Conservation (phyloP, 23 tunicate genomes). For the Botrylloides violaceus region DNA sequence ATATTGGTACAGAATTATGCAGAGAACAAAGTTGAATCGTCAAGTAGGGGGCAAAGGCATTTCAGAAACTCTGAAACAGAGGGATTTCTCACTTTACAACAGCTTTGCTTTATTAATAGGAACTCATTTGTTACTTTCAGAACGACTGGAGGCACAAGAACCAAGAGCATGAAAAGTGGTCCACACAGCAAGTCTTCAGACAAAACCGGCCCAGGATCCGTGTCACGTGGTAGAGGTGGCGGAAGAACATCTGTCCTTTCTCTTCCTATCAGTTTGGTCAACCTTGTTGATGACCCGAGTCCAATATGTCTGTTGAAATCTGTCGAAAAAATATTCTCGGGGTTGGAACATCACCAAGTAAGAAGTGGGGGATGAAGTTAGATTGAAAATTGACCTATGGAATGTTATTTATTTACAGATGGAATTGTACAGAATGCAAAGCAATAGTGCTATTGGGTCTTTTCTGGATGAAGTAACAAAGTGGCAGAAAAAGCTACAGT, state of each 20-base stretch:
- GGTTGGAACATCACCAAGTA: constrained; percentile 91
- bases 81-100: no score
- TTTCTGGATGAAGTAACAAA: constrained; percentile 94
- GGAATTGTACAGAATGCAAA: constrained; percentile 75
- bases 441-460: constrained; percentile 86
- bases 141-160: constrained; percentile 77
- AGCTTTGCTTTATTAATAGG: no score
- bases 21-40: no score
- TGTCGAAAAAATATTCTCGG: constrained; percentile 70
- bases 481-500: constrained; percentile 87
- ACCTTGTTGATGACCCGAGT: constrained; percentile 90
- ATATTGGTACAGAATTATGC: background rate
- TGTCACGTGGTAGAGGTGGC: constrained; percentile 84
- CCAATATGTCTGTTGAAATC: constrained; percentile 79
- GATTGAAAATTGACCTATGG: background rate
- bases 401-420: constrained; percentile 31
- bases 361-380: background rate
- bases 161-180: constrained; percentile 92
- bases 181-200: constrained; percentile 76
- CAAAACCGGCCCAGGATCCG: constrained; percentile 90
- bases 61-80: no score
- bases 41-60: no score
- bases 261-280: constrained; percentile 77
- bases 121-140: background rate
- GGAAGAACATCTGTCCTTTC: constrained; percentile 89